Evolutionary conservation across 2,888 invertebrate genomes (phyloP).

Genomic region (Fragum sueziense): DNA sequence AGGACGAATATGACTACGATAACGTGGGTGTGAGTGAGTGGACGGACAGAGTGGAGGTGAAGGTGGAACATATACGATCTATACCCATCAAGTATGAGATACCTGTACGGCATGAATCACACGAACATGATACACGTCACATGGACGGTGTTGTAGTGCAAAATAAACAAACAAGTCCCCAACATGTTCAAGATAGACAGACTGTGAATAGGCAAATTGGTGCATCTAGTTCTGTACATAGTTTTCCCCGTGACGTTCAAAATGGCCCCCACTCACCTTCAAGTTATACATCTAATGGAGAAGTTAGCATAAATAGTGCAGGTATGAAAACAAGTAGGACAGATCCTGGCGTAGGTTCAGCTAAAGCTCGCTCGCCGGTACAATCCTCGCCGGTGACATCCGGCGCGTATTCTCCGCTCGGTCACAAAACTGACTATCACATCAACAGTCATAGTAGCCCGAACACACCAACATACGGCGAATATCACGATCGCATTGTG

Average conservation of each 20-base stretch:
- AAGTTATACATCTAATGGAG: not conserved
- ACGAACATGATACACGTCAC: conserved; percentile 66
- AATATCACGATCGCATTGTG: conserved; percentile 43
- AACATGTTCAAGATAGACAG: conserved; percentile 32
- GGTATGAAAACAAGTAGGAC: not conserved
- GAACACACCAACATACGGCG: conserved; percentile 53
- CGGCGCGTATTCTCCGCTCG: not conserved
- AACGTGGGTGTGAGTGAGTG: conserved; percentile 46
- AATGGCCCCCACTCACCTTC: conserved; percentile 20
- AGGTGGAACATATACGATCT: conserved; percentile 48
- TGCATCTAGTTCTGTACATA: conserved; percentile 21
- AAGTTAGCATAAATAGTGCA: not conserved
- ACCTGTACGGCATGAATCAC: conserved; percentile 47
- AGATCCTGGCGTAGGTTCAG: not conserved
- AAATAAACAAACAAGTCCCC: conserved; percentile 40
- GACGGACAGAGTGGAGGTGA: conserved; percentile 46
- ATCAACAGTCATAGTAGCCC: conserved; percentile 43
- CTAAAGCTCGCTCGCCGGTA: conserved; percentile 1
- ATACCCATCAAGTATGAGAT: conserved; percentile 52
- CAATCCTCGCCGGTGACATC: conserved; percentile 10
- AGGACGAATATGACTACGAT: conserved; percentile 41
- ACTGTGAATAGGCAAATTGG: conserved; percentile 27
- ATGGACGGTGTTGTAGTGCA: conserved; percentile 29
- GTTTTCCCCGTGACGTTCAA: conserved; percentile 14
- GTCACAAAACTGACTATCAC: not conserved